phyloP scores from a whole-genome alignment of 1,140 invertebrate species.

The Limonius californicus region DNA sequence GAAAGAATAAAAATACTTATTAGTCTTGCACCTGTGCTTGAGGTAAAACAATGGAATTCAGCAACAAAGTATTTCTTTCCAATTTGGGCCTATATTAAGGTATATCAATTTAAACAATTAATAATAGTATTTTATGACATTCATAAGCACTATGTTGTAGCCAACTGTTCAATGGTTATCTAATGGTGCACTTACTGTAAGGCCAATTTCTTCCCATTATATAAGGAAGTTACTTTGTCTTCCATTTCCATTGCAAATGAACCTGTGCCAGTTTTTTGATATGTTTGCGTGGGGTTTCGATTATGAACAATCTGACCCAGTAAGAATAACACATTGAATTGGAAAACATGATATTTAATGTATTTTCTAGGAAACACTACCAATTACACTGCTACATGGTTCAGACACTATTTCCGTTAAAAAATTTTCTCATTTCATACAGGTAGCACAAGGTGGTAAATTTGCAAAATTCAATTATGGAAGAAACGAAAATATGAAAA shows the following conservation, averaged over 20 bases:
- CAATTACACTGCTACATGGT: background rate
- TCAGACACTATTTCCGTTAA: background rate
- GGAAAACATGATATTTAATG: no score
- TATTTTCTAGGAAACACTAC: no score
- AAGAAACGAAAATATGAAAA: constrained; percentile 36
- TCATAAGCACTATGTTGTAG: no score
- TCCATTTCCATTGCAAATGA: constrained; percentile 17
- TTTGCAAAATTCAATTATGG: constrained; percentile 55
- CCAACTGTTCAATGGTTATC: no score
- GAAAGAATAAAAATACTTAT: constrained; percentile 16
- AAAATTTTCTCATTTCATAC: background rate
- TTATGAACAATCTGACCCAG: constrained; percentile 38
- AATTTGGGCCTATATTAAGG: background rate
- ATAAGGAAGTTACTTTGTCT: constrained; percentile 1
- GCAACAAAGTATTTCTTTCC: background rate
- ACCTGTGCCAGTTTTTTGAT: constrained; percentile 5
- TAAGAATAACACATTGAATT: constrained; percentile 1
- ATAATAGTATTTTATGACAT: no score
- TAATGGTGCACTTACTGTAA: no score
- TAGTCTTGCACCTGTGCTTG: constrained; percentile 1
- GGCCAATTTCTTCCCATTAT: no score
- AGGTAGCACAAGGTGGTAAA: constrained; percentile 29
- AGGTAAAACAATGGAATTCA: background rate
- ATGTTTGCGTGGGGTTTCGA: constrained; percentile 11
- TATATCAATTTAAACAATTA: background rate